Conservation (phyloP, 2,113 vertebrate species). For the Irena cyanogastra region DNA sequence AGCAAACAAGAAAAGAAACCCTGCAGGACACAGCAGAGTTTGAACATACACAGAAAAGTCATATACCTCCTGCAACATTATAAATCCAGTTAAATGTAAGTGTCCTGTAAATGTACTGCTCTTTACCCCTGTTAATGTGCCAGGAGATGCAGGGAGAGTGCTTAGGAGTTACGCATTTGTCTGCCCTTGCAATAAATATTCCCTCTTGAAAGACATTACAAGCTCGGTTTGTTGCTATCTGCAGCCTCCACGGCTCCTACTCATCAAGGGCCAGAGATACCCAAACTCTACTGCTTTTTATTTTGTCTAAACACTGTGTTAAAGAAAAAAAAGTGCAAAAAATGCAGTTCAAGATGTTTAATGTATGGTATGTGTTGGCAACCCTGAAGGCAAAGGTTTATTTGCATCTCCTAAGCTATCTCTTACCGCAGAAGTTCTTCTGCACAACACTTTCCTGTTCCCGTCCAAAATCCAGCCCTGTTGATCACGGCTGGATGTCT, state of each 20-base stretch:
- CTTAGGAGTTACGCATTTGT: background rate
- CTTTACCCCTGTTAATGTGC: background rate
- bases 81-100: background rate
- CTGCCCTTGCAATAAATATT: background rate
- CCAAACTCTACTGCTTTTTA: background rate
- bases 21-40: background rate
- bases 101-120: background rate
- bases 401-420: background rate
- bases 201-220: background rate
- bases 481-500: background rate
- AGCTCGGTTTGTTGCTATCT: background rate
- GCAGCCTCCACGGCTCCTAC: background rate
- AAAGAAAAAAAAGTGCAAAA: background rate
- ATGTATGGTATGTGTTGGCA: accelerated
- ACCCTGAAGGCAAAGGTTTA: background rate
- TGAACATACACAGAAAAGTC: background rate
- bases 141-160: background rate
- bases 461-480: background rate
- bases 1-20: background rate
- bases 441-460: background rate
- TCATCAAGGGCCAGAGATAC: background rate
- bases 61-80: background rate
- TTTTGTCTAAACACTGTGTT: background rate
- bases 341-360: background rate
- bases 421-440: background rate